Base-by-base conservation (phyloP, 2,888 invertebrate genomes). In the Chalcis sispes region DNA sequence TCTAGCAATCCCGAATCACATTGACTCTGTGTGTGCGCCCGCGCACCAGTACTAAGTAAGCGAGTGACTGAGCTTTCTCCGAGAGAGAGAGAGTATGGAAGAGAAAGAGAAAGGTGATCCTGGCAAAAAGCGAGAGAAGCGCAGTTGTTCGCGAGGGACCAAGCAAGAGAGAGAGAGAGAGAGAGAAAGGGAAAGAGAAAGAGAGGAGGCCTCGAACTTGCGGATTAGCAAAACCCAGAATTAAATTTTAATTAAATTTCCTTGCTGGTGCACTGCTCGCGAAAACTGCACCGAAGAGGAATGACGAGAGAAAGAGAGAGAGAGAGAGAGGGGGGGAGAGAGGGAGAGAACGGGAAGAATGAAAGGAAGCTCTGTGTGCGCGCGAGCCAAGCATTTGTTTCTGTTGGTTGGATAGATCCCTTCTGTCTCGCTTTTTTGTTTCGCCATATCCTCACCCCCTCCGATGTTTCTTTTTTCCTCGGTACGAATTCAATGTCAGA, bases 201-300 rank as follows among this genome's bases (percentile, higher is more conserved):
- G 72, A 18, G 32, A 48, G 29, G 20, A n/a, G 48, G 66, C 52
- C 75, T 76, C 76, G 82, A 83, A 82, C 81, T 81, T 80, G 80
- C 67, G 83, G 86, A 86, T 85, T 86, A 85, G 82, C 79, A 81
- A 83, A 85, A 82, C 82, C 83, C 80, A 79, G 83, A 85, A 85
- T 86, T 84, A 82, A 85, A 86, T 85, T 86, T 86, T 86, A 86
- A 86, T 87, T 85, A 86, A 87, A 86, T 83, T 83, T 82, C 61
- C 46, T 54, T 40, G n/a, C 71, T 48, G 20, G 70, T 15, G 42
- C 61, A 1, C n/a, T n/a, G 7, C 48, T 69, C 4, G 52, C 59
- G 54, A 5, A 20, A 40, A 18, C 25, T 40, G 36, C n/a, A 29
- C 13, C 3, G 25, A 1, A 25, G 15, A 61, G 25, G 48, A 18